Evolutionary conservation across 2,113 vertebrate species (phyloP).

Genomic region (Muntiacus reevesi): DNA sequence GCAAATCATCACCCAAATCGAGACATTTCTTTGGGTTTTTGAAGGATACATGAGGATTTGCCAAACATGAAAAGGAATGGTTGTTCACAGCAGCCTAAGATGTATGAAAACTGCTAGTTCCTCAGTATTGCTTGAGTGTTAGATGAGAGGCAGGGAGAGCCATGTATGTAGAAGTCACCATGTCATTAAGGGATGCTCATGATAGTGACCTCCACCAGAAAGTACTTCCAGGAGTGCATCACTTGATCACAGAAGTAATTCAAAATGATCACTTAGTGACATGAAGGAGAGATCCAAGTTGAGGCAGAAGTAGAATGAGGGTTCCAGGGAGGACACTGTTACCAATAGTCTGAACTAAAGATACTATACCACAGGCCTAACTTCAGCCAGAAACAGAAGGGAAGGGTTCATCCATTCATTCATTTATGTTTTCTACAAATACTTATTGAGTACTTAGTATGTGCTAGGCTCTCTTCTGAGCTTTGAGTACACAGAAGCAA

Average conservation of each 20-base stretch:
- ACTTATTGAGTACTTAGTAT: not conserved
- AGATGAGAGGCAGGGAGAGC: not conserved
- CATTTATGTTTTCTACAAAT: not conserved
- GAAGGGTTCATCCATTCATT: not conserved
- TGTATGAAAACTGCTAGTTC: not conserved
- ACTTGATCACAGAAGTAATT: not conserved
- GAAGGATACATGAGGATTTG: not conserved
- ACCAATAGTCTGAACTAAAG: not conserved
- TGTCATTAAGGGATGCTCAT: not conserved
- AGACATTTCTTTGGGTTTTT: not conserved
- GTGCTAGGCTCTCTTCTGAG: not conserved
- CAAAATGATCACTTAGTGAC: not conserved
- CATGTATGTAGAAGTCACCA: not conserved
- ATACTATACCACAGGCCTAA: not conserved
- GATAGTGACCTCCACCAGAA: not conserved
- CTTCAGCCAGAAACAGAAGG: not conserved
- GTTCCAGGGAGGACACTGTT: no score
- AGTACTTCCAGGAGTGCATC: not conserved
- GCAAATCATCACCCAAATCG: not conserved
- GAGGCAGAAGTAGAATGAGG: not conserved
- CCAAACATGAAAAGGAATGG: not conserved
- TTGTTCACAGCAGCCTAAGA: not conserved
- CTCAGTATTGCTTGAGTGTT: not conserved
- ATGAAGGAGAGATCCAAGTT: not conserved
- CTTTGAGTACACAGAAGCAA: not conserved